Evolutionary conservation across 2,888 invertebrate species (phyloP).

Genomic region (Amiota communis): DNA sequence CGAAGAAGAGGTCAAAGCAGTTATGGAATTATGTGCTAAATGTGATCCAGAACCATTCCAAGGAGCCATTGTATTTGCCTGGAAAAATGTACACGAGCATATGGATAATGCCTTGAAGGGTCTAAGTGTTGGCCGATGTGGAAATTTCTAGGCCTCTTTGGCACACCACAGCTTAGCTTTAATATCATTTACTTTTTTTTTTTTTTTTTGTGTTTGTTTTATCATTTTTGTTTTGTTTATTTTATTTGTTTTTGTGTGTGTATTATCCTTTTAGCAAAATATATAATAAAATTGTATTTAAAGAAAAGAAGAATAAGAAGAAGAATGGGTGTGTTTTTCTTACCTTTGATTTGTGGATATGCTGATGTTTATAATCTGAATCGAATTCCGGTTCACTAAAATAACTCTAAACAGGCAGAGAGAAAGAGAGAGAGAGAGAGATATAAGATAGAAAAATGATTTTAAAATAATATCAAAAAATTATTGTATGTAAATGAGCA

Average conservation of each 20-base stretch:
- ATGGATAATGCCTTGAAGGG: slow-evolving; percentile 70
- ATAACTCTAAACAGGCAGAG: slow-evolving; percentile 82
- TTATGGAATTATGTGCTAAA: slow-evolving; percentile 84
- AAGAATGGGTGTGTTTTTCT: too few relatives aligned
- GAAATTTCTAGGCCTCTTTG: slow-evolving; percentile 62
- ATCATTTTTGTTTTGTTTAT: slow-evolving; percentile 3
- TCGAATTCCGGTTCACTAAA: slow-evolving; percentile 96
- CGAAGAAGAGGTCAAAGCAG: slow-evolving; percentile 86
- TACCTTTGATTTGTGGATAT: slow-evolving; percentile 94
- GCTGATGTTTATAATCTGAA: slow-evolving; percentile 93
- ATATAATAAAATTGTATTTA: slow-evolving; percentile 34
- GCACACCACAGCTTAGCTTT: not conserved
- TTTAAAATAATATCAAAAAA: too few relatives aligned
- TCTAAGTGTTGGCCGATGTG: slow-evolving; percentile 71
- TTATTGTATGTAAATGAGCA: too few relatives aligned
- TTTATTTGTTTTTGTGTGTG: slow-evolving; percentile 36
- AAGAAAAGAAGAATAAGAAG: slow-evolving; percentile 35
- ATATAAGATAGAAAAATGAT: not conserved
- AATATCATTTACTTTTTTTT: slow-evolving; percentile 34
- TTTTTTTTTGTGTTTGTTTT: not conserved
- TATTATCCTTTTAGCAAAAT: slow-evolving; percentile 31
- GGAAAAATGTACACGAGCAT: slow-evolving; percentile 77
- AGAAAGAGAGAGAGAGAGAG: too few relatives aligned
- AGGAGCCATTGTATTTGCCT: slow-evolving; percentile 84
- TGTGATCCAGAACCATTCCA: slow-evolving; percentile 86